Evolutionary conservation across 2,888 invertebrate genomes (phyloP).

Genomic region (Idaea biselata): DNA sequence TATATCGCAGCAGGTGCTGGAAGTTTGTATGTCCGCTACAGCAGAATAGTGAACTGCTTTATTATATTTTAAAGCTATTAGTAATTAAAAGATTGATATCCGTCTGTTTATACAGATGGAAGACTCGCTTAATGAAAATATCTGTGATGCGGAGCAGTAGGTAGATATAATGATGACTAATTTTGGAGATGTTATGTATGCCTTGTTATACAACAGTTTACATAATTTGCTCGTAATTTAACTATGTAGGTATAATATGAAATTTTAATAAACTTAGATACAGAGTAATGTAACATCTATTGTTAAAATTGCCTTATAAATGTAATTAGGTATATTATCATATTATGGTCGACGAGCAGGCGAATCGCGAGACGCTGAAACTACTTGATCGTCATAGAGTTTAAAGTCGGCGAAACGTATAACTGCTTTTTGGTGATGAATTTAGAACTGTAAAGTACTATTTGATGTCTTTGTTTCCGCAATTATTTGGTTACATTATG

Average conservation of each 20-base stretch:
- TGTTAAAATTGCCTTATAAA: constrained; percentile 18
- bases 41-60: not conserved
- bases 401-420: constrained; percentile 2
- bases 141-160: not conserved
- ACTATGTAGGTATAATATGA: constrained; percentile 11
- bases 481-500: not conserved
- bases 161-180: not conserved
- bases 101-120: not conserved
- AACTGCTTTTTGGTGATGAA: not conserved
- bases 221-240: constrained; percentile 27
- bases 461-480: not conserved
- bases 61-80: not conserved
- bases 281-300: constrained; percentile 23
- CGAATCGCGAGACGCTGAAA: not conserved
- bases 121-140: not conserved
- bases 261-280: constrained; percentile 27
- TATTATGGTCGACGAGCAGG: not conserved
- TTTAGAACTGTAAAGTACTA: not conserved
- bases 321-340: not conserved
- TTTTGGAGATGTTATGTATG: constrained; percentile 18
- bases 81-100: not conserved
- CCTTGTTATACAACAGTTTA: constrained; percentile 29
- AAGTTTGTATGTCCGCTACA: not conserved
- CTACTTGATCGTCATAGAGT: constrained; percentile 8
- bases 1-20: too few species aligned